phyloP scores from a whole-genome alignment of 2,888 invertebrate genomes.

The Argyra leucocephala region DNA sequence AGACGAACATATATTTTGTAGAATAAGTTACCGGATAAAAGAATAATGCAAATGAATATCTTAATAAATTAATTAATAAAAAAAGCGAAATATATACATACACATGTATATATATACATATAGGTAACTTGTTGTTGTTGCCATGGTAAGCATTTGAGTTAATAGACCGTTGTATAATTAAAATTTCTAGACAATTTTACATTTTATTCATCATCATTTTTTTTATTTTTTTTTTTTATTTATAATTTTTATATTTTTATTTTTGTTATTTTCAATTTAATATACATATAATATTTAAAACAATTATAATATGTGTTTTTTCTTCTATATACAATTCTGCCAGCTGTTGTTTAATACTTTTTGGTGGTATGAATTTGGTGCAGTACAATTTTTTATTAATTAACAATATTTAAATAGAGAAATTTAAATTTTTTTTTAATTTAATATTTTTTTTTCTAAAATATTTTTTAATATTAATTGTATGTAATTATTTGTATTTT shows the following conservation, averaged over 20 bases:
- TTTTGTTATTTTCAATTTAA: background rate
- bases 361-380: background rate
- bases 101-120: background rate
- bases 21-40: background rate
- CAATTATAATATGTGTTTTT: background rate
- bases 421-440: too few relatives aligned
- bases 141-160: background rate
- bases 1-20: too few relatives aligned
- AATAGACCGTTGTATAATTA: constrained; percentile 6
- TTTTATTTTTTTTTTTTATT: background rate
- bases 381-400: too few relatives aligned
- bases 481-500: too few relatives aligned
- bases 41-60: background rate
- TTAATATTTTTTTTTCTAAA: too few relatives aligned
- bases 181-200: background rate
- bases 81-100: too few relatives aligned
- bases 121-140: background rate
- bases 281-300: too few relatives aligned
- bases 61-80: too few relatives aligned
- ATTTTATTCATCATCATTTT: background rate
- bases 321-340: background rate
- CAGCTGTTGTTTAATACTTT: background rate
- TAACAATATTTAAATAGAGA: too few relatives aligned
- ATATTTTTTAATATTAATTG: too few relatives aligned
- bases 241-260: background rate